These are phyloP conservation scores for Harpagoxenus sublaevis DNA, from an alignment of 2,888 invertebrate genomes.

Conservation along the genomic window DNA sequence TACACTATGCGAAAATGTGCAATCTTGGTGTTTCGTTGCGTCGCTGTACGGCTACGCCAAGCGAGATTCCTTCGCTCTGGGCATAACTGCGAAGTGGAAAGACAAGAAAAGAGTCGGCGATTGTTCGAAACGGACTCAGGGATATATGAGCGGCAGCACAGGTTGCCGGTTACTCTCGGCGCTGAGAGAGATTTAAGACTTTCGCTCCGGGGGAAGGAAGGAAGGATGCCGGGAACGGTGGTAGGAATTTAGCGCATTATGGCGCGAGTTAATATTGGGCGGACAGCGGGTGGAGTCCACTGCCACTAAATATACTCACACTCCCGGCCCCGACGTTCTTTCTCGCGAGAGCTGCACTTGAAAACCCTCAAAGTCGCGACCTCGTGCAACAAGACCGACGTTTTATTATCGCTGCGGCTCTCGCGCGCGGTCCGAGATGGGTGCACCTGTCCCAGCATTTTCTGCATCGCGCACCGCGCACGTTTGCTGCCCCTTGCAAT, in stretches of 20 bases:
- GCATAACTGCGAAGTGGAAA: constrained; percentile 64
- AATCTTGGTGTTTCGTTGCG: constrained; percentile 56
- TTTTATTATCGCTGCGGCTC: constrained; percentile 62
- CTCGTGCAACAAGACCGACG: constrained; percentile 65
- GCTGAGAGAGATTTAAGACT: constrained; percentile 78
- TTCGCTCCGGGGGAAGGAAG: constrained; percentile 68
- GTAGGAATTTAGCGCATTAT: constrained; percentile 84
- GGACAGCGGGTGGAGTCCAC: constrained; percentile 82
- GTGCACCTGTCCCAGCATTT: constrained; percentile 43
- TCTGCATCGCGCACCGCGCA: constrained; percentile 37
- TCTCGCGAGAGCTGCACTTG: constrained; percentile 67
- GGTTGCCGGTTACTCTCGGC: constrained; percentile 76
- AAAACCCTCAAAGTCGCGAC: constrained; percentile 68
- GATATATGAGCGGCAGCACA: constrained; percentile 77
- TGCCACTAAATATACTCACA: constrained; percentile 80
- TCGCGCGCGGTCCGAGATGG: not conserved
- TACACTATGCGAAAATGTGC: constrained; percentile 57
- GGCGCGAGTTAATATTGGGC: constrained; percentile 84
- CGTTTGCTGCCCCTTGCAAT: constrained; percentile 44
- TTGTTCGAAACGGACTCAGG: constrained; percentile 77
- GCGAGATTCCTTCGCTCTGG: constrained; percentile 63
- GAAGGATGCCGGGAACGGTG: constrained; percentile 79
- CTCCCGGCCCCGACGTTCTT: constrained; percentile 59
- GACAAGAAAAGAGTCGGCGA: constrained; percentile 65
- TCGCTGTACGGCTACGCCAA: constrained; percentile 15